These are phyloP conservation scores for Parambassis ranga DNA, from an alignment of 2,797 vertebrate species.

Conservation along the genomic window DNA sequence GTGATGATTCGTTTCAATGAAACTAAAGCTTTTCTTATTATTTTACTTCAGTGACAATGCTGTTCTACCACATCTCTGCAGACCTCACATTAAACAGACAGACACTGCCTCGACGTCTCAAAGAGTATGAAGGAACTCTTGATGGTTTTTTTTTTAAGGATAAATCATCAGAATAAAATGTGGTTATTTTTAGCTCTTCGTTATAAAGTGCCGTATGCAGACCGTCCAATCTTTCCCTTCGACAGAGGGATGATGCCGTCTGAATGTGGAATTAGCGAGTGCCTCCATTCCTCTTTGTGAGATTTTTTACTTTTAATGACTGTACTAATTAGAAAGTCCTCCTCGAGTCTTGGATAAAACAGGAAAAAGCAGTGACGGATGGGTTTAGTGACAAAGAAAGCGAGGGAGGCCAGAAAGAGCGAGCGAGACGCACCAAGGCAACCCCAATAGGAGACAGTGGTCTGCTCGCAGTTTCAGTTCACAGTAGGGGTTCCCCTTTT, in stretches of 20 bases:
- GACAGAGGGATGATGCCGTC: conserved; percentile 38
- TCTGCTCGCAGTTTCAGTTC: conserved; percentile 47
- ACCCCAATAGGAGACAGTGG: conserved; percentile 34
- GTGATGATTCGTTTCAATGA: not conserved
- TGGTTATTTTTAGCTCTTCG: conserved; percentile 60
- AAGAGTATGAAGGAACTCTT: conserved; percentile 27
- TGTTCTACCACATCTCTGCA: not conserved
- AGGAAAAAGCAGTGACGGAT: conserved; percentile 49
- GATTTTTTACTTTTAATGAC: conserved; percentile 63
- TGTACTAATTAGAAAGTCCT: conserved; percentile 64
- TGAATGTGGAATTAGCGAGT: conserved; percentile 52
- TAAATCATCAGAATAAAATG: conserved; percentile 51
- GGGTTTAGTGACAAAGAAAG: conserved; percentile 49
- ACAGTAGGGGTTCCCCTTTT: conserved; percentile 52
- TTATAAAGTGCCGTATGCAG: conserved; percentile 61
- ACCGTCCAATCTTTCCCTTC: conserved; percentile 48
- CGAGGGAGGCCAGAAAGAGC: conserved; percentile 22
- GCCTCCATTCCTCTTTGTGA: conserved; percentile 28
- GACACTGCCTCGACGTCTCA: conserved; percentile 5
- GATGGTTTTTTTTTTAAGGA: conserved; percentile 38
- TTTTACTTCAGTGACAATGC: not conserved
- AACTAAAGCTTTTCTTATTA: not conserved
- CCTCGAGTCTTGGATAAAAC: conserved; percentile 40
- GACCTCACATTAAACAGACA: not conserved
- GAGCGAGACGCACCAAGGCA: conserved; percentile 30